Evolutionary conservation across 2,797 vertebrate species (phyloP).

Genomic region (Apodemus agrarius): DNA sequence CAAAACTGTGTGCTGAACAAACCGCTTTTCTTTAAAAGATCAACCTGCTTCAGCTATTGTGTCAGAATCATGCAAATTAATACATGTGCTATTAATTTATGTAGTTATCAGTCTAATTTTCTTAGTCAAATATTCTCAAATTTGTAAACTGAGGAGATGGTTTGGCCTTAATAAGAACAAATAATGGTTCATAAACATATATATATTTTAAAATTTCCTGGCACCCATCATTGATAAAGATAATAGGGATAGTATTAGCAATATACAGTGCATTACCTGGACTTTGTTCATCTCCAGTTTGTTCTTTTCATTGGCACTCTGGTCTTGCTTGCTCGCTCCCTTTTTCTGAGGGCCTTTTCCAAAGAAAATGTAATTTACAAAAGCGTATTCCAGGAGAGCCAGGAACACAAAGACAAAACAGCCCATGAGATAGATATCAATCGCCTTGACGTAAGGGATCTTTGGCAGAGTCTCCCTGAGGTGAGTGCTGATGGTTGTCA

Average conservation of each 20-base stretch:
- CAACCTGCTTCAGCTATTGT: not conserved
- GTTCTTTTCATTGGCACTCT: constrained; percentile 89
- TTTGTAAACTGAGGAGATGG: not conserved
- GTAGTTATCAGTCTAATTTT: not conserved
- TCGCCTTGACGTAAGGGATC: constrained; percentile 96
- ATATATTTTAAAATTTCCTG: not conserved
- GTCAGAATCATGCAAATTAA: not conserved
- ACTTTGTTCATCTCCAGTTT: constrained; percentile 92
- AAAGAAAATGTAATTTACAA: constrained; percentile 97
- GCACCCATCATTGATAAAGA: not conserved
- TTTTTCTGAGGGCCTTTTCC: constrained; percentile 96
- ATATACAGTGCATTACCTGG: constrained; percentile 87
- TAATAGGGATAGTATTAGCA: not conserved
- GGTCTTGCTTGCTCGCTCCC: constrained; percentile 91
- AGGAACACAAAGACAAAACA: constrained; percentile 97
- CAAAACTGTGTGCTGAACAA: not conserved
- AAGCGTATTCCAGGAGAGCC: constrained; percentile 95
- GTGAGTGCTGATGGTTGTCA: constrained; percentile 97
- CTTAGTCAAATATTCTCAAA: not conserved
- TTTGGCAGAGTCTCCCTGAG: constrained; percentile 96
- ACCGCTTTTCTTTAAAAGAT: not conserved
- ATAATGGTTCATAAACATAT: not conserved
- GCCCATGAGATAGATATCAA: constrained; percentile 96
- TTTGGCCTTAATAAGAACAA: not conserved
- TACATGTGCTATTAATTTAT: not conserved